Base-by-base conservation (phyloP, 35 echinoderm and acorn worm species). In the Eucidaris tribuloides region DNA sequence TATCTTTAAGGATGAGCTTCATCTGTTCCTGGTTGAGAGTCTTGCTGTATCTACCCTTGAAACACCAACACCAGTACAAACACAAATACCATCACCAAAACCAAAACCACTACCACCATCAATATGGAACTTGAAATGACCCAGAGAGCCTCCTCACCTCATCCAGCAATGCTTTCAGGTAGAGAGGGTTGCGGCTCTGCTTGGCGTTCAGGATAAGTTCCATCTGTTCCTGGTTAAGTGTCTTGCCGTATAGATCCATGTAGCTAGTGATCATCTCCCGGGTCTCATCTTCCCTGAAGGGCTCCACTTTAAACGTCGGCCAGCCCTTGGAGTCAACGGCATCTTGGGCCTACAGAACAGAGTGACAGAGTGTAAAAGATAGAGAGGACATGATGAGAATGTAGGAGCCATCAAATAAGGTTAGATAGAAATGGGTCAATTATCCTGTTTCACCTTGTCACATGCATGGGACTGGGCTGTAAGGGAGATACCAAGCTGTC, bases 91-190 rank as follows among this genome's bases (percentile, higher is more conserved):
- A n/a, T n/a, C n/a, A n/a, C n/a, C n/a, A n/a, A n/a, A n/a, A n/a
- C n/a, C n/a, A n/a, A n/a, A n/a, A n/a, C n/a, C n/a, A n/a, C n/a
- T n/a, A n/a, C n/a, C n/a, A n/a, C n/a, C n/a, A n/a, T n/a, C n/a
- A n/a, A n/a, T n/a, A n/a, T n/a, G n/a, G n/a, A n/a, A n/a, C n/a
- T n/a, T n/a, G n/a, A n/a, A n/a, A n/a, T n/a, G n/a, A n/a, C n/a
- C n/a, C n/a, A n/a, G n/a, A n/a, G n/a, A n/a, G n/a, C n/a, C n/a
- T n/a, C n/a, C n/a, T n/a, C 79, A 91, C 89, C 93, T 91, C 89
- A 81, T 96, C 93, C 29, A 96, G 61, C 2, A 96, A 62, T 48
- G 93, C 84, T 58, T 91, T 96, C 25, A 96, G 84, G 41, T 96
- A 91, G 15, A 91, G 58, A 28, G 93, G 88, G 37, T 91, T 91